Base-by-base conservation (phyloP, 92 coral and sea anemone genomes). In the Phenganax stokvisi region DNA sequence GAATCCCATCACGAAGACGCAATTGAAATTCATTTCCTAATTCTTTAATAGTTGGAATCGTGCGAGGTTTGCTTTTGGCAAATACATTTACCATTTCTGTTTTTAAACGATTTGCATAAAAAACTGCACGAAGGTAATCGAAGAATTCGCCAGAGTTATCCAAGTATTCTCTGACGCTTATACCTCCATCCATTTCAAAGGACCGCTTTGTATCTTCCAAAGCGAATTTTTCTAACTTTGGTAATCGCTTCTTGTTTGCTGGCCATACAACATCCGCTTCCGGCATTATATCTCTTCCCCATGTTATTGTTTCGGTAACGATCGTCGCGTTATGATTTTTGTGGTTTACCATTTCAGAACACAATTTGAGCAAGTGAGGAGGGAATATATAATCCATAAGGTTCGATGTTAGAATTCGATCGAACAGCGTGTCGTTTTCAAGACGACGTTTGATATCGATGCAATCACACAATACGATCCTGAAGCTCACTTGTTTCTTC, bases 401-500 rank as follows among this genome's bases (percentile, higher is more conserved):
- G 78, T 89, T 90, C 17, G 93, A 89, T 30, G 90, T 89, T 3
- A 83, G 69, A 44, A 89, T 85, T 13, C 92, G 86, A 71, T 89
- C 92, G 61, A 57, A 90, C 70, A 27, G 79, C 58, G 63, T 59
- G 15, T 53, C 89, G 52, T 68, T 71, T 17, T 87, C 86, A 37
- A 90, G 83, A 62, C 27, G 84, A 7, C 57, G 83, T 15, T 74
- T 12, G n/a, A 90, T 65, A 44, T 90, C 88, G 74, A 81, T 29
- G 71, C 93, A 90, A 87, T 84, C 56, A 56, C 93, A 61, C 74
- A 90, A 80, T 57, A 90, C 66, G 78, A 74, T 62, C 58, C 86
- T 81, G 65, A 90, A 57, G 54, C 77, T 86, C 56, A 87, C 83
- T 64, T 72, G 83, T 59, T 83, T 72, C 17, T 80, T 75, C 71